These are phyloP conservation scores for Theristicus caerulescens DNA, from an alignment of 2,113 vertebrate species.

Conservation along the genomic window DNA sequence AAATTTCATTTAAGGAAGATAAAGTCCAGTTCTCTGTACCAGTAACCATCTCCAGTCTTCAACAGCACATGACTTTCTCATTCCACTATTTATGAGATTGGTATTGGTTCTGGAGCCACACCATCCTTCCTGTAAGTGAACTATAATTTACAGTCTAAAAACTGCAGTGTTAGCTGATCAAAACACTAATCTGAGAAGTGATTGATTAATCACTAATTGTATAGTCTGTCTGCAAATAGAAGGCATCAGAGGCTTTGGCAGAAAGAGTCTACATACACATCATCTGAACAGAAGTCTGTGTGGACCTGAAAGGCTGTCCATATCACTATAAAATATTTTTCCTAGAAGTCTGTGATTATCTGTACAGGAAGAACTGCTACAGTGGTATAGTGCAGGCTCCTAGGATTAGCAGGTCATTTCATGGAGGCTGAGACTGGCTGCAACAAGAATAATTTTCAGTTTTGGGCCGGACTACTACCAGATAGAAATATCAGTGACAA, in stretches of 20 bases:
- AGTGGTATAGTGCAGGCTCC: neutral
- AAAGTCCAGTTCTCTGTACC: neutral
- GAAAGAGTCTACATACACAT: accelerated
- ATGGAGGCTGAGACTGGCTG: neutral
- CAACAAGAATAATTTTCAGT: neutral
- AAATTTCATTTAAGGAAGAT: neutral
- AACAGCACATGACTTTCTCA: neutral
- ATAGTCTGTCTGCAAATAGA: neutral
- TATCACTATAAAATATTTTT: neutral
- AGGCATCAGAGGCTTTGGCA: neutral
- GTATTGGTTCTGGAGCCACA: neutral
- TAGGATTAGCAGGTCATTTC: neutral
- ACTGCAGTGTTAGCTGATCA: neutral
- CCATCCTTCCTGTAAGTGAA: neutral
- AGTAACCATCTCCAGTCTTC: neutral
- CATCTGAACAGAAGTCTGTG: neutral
- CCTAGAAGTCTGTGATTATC: neutral
- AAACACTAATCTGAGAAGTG: neutral
- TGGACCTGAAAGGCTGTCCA: neutral
- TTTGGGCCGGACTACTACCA: neutral
- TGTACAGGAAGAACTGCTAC: neutral
- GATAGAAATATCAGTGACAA: neutral
- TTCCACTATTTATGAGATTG: neutral
- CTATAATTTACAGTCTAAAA: neutral
- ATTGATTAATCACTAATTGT: neutral